Evolutionary conservation across 2,888 invertebrate genomes (phyloP).

Genomic region (Apomyelois bistriatella): DNA sequence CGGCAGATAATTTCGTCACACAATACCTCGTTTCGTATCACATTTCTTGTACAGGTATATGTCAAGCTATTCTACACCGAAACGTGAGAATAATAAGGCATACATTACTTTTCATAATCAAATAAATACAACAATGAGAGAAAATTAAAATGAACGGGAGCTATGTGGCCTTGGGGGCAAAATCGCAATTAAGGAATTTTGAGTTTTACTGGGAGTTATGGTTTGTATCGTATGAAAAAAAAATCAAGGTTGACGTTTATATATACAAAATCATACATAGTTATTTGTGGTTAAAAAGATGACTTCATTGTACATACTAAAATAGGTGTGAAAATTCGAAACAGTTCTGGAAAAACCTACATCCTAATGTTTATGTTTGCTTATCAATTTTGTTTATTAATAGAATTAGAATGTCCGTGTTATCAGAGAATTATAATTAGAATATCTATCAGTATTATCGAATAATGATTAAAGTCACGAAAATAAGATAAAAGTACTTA

Average conservation of each 20-base stretch:
- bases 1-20: neutral
- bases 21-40: neutral
- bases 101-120: neutral
- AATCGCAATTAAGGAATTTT: neutral
- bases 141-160: neutral
- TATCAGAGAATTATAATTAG: too few species aligned
- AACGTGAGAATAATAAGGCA: neutral
- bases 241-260: neutral
- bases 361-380: neutral
- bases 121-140: neutral
- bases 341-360: neutral
- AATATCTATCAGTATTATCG: too few species aligned
- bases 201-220: neutral
- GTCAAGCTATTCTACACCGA: slow-evolving; percentile 1
- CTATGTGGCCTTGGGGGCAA: neutral
- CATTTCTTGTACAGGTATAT: neutral
- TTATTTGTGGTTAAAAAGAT: neutral
- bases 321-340: neutral
- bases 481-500: too few species aligned
- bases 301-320: slow-evolving; percentile 13
- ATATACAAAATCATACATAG: neutral
- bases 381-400: neutral
- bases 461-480: too few species aligned
- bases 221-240: neutral
- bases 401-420: neutral